Evolutionary conservation across 2,797 vertebrate genomes (phyloP).

Genomic region (Furcifer pardalis): DNA sequence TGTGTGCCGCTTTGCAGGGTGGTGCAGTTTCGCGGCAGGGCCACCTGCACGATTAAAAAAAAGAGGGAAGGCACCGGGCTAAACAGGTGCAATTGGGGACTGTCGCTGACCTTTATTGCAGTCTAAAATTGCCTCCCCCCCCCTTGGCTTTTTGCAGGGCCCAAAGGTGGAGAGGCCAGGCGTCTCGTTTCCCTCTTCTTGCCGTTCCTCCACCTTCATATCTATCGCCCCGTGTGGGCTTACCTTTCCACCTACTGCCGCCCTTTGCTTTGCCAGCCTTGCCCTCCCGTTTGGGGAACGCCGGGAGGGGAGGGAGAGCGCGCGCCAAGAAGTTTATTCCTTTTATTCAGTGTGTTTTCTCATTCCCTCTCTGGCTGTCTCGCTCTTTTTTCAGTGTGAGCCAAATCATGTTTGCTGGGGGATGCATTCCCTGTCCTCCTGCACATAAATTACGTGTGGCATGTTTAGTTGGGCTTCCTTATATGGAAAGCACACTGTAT

Average conservation of each 20-base stretch:
- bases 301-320: neutral
- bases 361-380: conserved; percentile 43
- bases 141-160: neutral
- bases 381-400: conserved; percentile 44
- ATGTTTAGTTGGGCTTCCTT: conserved; percentile 87
- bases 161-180: too few relatives aligned
- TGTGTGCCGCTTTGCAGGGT: conserved; percentile 36
- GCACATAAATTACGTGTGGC: conserved; percentile 87
- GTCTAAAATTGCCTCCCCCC: conserved; percentile 10
- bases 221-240: neutral
- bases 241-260: neutral
- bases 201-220: neutral
- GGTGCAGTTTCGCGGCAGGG: conserved; percentile 32
- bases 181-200: too few relatives aligned
- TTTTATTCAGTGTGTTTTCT: conserved; percentile 23
- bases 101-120: conserved; percentile 34
- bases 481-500: conserved; percentile 82
- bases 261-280: neutral
- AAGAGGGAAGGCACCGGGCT: neutral
- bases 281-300: too few relatives aligned
- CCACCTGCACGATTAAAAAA: neutral
- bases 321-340: too few relatives aligned
- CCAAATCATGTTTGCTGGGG: conserved; percentile 76
- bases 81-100: conserved; percentile 57
- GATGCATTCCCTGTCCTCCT: conserved; percentile 82